phyloP scores from a whole-genome alignment of 1,140 invertebrate genomes.

The Centruroides vittatus region DNA sequence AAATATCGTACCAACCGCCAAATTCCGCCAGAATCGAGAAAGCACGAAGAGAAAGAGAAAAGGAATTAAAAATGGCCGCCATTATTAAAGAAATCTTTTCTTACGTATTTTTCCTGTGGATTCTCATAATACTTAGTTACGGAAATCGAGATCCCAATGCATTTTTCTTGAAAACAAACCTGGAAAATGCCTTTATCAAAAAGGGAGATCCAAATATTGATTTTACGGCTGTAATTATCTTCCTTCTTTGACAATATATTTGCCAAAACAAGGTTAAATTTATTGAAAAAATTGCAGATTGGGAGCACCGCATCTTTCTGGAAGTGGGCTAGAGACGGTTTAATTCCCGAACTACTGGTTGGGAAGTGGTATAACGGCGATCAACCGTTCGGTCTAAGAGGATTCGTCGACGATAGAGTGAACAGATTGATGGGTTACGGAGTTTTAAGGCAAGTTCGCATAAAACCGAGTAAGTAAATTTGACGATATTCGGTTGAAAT shows the following conservation, averaged over 20 bases:
- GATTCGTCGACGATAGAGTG: conserved; percentile 36
- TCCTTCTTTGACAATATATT: too few species aligned
- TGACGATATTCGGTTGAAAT: too few species aligned
- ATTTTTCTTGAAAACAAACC: conserved; percentile 29
- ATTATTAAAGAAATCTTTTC: conserved; percentile 35
- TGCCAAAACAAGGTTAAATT: neutral
- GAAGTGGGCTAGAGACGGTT: conserved; percentile 30
- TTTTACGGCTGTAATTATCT: conserved; percentile 14
- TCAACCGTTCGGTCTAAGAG: conserved; percentile 34
- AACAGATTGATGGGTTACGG: conserved; percentile 40
- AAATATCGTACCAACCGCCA: conserved; percentile 21
- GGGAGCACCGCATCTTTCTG: conserved; percentile 26
- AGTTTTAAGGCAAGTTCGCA: conserved; percentile 35
- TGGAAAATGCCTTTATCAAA: conserved; percentile 32
- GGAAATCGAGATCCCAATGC: conserved; percentile 30
- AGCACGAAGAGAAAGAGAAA: conserved; percentile 29
- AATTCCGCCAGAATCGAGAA: conserved; percentile 29
- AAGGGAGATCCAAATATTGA: conserved; percentile 8
- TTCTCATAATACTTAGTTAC: conserved; percentile 35
- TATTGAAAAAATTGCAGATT: neutral
- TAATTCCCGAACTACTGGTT: conserved; percentile 33
- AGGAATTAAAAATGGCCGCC: conserved; percentile 35
- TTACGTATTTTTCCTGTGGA: conserved; percentile 37
- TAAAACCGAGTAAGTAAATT: conserved; percentile 20
- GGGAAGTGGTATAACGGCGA: conserved; percentile 37